These are phyloP conservation scores for Lepisosteus oculatus DNA, from an alignment of 2,113 vertebrate genomes.

Conservation along the genomic window DNA sequence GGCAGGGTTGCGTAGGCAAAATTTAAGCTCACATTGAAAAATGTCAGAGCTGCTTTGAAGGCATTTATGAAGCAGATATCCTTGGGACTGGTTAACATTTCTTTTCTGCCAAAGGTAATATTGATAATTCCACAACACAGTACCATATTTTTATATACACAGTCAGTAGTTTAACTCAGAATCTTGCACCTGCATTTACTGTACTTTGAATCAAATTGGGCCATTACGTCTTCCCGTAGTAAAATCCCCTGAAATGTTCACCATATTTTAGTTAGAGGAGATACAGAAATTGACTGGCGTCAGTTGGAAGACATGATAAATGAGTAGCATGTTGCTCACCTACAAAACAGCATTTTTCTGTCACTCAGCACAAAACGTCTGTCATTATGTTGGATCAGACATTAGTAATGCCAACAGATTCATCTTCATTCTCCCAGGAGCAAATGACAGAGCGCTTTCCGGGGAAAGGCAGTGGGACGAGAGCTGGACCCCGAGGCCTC, in stretches of 20 bases:
- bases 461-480: background rate
- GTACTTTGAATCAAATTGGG: too few species aligned
- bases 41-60: background rate
- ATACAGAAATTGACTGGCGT: background rate
- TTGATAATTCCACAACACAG: too few species aligned
- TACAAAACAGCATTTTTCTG: conserved; percentile 11
- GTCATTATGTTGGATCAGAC: conserved; percentile 20
- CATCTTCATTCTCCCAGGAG: background rate
- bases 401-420: conserved; percentile 18
- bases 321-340: background rate
- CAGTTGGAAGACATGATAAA: conserved; percentile 1
- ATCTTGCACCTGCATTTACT: too few species aligned
- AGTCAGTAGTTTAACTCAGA: too few species aligned
- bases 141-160: too few species aligned
- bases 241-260: too few species aligned
- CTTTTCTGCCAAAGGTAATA: background rate
- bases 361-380: conserved; percentile 14
- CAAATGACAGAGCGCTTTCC: conserved; percentile 17
- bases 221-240: too few species aligned
- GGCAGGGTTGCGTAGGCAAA: conserved; percentile 19
- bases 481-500: background rate
- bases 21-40: background rate
- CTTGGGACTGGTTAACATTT: background rate
- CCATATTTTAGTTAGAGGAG: background rate
- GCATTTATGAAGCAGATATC: background rate